Evolutionary conservation across 2,113 vertebrate genomes (phyloP).

Genomic region (Rhea pennata): DNA sequence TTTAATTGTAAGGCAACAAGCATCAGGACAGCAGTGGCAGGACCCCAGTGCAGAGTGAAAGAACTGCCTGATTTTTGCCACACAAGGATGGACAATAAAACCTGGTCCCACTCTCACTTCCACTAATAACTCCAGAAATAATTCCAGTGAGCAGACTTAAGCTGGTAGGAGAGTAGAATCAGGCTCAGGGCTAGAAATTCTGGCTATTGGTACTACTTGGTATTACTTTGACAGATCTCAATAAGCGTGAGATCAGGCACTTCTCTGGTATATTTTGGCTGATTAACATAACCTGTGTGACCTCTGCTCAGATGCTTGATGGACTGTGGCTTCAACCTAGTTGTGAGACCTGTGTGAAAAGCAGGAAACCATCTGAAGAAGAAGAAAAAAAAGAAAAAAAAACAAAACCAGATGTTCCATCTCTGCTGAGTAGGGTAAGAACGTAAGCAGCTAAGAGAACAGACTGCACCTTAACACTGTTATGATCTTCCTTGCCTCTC

Average conservation of each 20-base stretch:
- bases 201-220: background rate
- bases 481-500: background rate
- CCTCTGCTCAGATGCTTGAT: background rate
- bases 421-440: background rate
- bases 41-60: background rate
- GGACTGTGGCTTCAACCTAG: background rate
- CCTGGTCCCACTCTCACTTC: background rate
- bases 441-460: background rate
- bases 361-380: background rate
- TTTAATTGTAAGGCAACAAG: background rate
- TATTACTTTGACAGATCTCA: background rate
- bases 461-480: background rate
- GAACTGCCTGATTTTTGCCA: background rate
- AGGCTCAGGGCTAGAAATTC: background rate
- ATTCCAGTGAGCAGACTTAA: background rate
- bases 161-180: background rate
- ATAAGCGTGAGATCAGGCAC: background rate
- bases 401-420: background rate
- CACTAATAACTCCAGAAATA: background rate
- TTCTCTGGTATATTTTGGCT: background rate
- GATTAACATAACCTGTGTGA: background rate
- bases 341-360: background rate
- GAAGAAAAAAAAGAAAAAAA: background rate
- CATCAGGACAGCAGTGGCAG: background rate
- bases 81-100: background rate